Evolutionary conservation across 64 coral and sea anemone species (phyloP).

Genomic region (Montipora cactus): DNA sequence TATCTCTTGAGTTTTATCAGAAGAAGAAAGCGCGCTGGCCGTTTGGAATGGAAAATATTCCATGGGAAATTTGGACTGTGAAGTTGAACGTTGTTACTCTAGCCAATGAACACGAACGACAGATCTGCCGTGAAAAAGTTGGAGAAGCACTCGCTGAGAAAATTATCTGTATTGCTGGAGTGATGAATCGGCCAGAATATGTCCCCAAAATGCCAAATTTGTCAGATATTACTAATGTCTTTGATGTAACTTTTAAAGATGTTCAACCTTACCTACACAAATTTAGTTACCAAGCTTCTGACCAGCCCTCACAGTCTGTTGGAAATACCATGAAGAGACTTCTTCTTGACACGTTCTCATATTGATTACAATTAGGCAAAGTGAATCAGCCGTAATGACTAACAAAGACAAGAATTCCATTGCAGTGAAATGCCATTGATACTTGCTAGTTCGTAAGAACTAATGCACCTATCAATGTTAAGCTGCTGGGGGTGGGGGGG

Average conservation of each 20-base stretch:
- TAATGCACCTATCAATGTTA: too few species aligned
- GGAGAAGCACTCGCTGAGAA: constrained; percentile 90
- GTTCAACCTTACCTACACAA: constrained; percentile 92
- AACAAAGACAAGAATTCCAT: neutral
- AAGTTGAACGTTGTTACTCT: constrained; percentile 83
- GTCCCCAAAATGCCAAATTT: constrained; percentile 94
- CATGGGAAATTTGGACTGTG: constrained; percentile 99
- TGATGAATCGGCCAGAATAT: constrained; percentile 96
- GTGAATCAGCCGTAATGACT: neutral
- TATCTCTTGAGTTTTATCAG: constrained; percentile 98
- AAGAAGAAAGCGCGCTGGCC: constrained; percentile 97
- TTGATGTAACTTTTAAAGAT: constrained; percentile 77
- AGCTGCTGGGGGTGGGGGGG: too few species aligned
- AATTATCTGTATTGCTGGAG: constrained; percentile 93
- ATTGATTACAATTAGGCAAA: constrained; percentile 45
- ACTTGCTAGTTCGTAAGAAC: too few species aligned
- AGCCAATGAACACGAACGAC: constrained; percentile 88
- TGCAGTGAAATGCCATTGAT: too few species aligned
- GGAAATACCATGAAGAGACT: constrained; percentile 92
- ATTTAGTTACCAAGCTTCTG: constrained; percentile 85
- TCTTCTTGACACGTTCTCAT: constrained; percentile 93
- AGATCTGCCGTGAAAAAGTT: constrained; percentile 97
- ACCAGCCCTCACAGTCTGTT: constrained; percentile 78
- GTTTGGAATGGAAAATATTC: constrained; percentile 92
- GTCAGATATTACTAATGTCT: constrained; percentile 89